Base-by-base conservation (phyloP, 2,113 vertebrate genomes). In the Sinocyclocheilus grahami region DNA sequence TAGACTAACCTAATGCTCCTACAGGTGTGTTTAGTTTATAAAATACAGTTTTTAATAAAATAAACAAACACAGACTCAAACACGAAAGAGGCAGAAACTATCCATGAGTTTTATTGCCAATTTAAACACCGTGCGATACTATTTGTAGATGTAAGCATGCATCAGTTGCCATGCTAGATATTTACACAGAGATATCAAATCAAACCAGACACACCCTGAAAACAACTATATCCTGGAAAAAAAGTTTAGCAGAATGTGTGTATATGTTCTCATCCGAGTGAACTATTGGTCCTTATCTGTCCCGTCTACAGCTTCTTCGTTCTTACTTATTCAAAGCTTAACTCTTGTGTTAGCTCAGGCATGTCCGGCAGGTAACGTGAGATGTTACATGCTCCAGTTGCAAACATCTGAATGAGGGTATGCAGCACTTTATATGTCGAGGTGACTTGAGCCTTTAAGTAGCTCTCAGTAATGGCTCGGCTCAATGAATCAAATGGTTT, bases 371-470 rank as follows among this genome's bases (percentile, higher is more conserved):
- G 90, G 87, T 91, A 94, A 91, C 82, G 89, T 53, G 0, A 48
- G 88, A 79, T 63, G 91, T 91, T 94, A 95, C 58, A 42, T 3
- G 90, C 95, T 87, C 88, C 91, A 85, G 4, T 37, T 90, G 93
- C 90, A 94, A 95, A 93, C 90, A 91, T 83, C 92, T 87, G 91
- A 94, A 91, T 78, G 90, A 87, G 93, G 86, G 60, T 88, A 72
- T 58, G 78, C 84, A 83, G 82, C 89, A 91, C 89, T 85, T 65
- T 37, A 58, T 2, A 13, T 12, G 88, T 89, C 81, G 87, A 82
- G 1, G 82, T 89, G 81, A 76, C 84, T 4, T 87, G 86, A 89
- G 88, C 87, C 93, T 95, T 93, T 87, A 85, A 72, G 63, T 83
- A 85, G 65, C 8, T 48, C 46, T 86, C 71, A 85, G 90, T 86